phyloP scores from a whole-genome alignment of 2,113 vertebrate species.

The Psittacus erithacus region DNA sequence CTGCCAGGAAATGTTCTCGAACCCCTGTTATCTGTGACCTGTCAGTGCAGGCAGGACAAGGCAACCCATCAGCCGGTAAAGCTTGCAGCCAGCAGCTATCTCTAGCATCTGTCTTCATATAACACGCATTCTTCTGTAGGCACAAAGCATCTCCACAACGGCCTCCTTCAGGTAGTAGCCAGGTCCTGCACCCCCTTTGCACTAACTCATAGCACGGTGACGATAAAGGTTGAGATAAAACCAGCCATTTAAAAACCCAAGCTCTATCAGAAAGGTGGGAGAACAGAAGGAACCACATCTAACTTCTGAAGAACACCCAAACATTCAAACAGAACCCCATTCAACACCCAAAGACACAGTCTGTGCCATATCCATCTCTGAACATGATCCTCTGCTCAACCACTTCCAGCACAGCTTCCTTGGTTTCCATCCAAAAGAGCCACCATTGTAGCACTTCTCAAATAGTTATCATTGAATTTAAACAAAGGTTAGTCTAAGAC shows the following conservation, averaged over 20 bases:
- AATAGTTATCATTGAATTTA: neutral
- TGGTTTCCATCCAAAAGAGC: neutral
- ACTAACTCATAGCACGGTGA: fast-evolving
- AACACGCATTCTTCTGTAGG: neutral
- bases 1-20: neutral
- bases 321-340: neutral
- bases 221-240: neutral
- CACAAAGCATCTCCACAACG: neutral
- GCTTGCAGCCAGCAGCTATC: neutral
- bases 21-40: neutral
- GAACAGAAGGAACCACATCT: neutral
- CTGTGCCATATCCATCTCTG: neutral
- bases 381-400: neutral
- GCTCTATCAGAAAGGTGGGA: neutral
- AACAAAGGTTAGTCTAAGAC: neutral
- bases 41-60: neutral
- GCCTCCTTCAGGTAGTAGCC: neutral
- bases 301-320: neutral
- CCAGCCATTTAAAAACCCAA: neutral
- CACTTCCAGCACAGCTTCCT: neutral
- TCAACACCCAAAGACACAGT: neutral
- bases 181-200: neutral
- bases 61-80: neutral
- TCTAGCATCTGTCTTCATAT: neutral
- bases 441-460: neutral